Conservation (phyloP, 2,888 invertebrate species). For the Spodoptera littoralis region DNA sequence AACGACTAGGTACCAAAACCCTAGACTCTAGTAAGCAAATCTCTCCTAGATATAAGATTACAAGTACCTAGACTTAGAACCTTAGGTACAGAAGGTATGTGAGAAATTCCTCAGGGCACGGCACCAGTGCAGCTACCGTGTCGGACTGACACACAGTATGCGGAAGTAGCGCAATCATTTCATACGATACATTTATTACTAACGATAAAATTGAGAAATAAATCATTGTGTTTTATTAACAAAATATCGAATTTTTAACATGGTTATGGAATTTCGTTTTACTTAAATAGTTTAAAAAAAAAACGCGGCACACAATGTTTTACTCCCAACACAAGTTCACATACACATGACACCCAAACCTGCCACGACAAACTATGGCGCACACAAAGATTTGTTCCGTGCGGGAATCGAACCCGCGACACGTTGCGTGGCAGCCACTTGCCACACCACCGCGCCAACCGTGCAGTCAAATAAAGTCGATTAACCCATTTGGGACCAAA, state of each 20-base stretch:
- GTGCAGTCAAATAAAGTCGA: too few species aligned
- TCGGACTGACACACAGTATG: slow-evolving; percentile 40
- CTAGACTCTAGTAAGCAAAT: slow-evolving; percentile 31
- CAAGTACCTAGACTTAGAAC: slow-evolving; percentile 1
- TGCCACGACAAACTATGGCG: too few species aligned
- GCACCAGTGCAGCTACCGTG: slow-evolving; percentile 34
- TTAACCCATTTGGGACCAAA: too few species aligned
- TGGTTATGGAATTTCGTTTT: background rate
- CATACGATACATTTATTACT: slow-evolving; percentile 40
- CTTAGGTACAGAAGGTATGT: slow-evolving; percentile 16
- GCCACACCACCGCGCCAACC: too few species aligned
- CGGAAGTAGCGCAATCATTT: slow-evolving; percentile 43
- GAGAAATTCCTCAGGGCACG: slow-evolving; percentile 46
- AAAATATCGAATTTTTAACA: slow-evolving; percentile 4
- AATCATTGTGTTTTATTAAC: slow-evolving; percentile 4
- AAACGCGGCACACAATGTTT: too few species aligned
- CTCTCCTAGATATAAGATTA: slow-evolving; percentile 24
- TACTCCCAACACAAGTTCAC: too few species aligned
- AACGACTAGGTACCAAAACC: slow-evolving; percentile 11
- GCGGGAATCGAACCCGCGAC: too few species aligned
- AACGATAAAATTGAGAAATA: slow-evolving; percentile 42
- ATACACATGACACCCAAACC: too few species aligned
- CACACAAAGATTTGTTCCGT: too few species aligned
- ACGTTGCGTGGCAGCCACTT: too few species aligned
- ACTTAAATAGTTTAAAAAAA: too few species aligned